Evolutionary conservation across 2,888 invertebrate species (phyloP).

Genomic region (Piscicola geometra): DNA sequence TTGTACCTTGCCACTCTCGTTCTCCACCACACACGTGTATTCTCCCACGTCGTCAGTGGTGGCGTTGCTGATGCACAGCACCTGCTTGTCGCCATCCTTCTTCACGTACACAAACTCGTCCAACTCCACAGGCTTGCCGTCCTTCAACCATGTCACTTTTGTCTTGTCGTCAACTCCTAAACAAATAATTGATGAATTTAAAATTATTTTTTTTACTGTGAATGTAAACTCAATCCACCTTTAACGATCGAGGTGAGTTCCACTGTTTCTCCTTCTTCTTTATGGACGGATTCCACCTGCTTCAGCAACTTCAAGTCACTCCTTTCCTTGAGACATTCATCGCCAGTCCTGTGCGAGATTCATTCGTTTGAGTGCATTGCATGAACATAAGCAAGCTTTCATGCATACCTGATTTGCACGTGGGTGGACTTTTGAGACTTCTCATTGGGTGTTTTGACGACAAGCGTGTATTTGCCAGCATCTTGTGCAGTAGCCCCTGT

Average conservation of each 20-base stretch:
- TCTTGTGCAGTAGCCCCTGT: background rate
- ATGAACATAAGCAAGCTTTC: too few relatives aligned
- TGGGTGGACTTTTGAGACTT: slow-evolving; percentile 1
- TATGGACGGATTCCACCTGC: background rate
- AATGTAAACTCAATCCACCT: slow-evolving; percentile 13
- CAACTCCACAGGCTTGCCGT: slow-evolving; percentile 42
- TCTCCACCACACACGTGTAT: slow-evolving; percentile 43
- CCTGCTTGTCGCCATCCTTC: slow-evolving; percentile 31
- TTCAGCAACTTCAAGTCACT: slow-evolving; percentile 11
- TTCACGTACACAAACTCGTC: slow-evolving; percentile 34
- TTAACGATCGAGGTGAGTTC: slow-evolving; percentile 15
- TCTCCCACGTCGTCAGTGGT: slow-evolving; percentile 39
- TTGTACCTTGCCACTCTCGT: slow-evolving; percentile 43
- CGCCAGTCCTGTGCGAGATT: background rate
- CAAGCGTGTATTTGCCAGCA: slow-evolving; percentile 6
- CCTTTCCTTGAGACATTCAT: background rate
- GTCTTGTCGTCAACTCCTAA: slow-evolving; percentile 8
- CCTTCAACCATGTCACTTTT: slow-evolving; percentile 43
- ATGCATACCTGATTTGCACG: background rate
- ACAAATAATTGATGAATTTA: background rate
- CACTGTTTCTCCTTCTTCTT: background rate
- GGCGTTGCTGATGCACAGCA: slow-evolving; percentile 30
- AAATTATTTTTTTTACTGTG: background rate
- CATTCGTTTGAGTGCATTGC: too few relatives aligned
- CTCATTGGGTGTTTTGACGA: slow-evolving; percentile 5